Base-by-base conservation (phyloP, 2,888 invertebrate species). In the Thera obeliscata region DNA sequence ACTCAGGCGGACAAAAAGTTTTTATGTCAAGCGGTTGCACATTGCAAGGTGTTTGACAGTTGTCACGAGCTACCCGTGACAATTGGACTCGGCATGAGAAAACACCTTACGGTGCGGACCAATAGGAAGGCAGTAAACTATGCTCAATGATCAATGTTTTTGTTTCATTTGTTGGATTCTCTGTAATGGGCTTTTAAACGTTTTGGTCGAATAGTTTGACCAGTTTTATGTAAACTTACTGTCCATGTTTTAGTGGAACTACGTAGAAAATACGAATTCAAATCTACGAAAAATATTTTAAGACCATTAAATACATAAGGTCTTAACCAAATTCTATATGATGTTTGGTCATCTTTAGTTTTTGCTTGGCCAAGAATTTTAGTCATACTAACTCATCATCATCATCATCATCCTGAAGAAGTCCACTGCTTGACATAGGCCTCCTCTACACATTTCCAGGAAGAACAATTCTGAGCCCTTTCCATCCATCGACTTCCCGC, bases 1-100 rank as follows among this genome's bases (percentile, higher is more conserved):
- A 52, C 76, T 82, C 79, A 79, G 80, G 82, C 84, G 85, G 80
- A 87, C 84, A 85, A 84, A 83, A 82, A 84, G 78, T 73, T 81
- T 83, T 77, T 71, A 78, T 74, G 55, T 69, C 75, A 64, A 78
- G 80, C 78, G 79, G 75, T 74, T 70, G 71, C 64, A 73, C 76
- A 78, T 81, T 77, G 85, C 84, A 87, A 87, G 87, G 87, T 85
- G 83, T 71, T 70, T 68, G 74, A 73, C 79, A 80, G 76, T 79
- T 82, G 86, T 85, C 85, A 85, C 85, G 85, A 83, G 78, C 78
- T 67, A 74, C 69, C 76, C 81, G 77, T 82, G 79, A 83, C 81
- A 82, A 76, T 76, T 72, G 78, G 74, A 70, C 74, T 75, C 77
- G 67, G 38, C 67, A 67, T 64, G 79, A 81, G 78, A 81, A 77